These are phyloP conservation scores for Abrostola tripartita DNA, from an alignment of 2,888 invertebrate species.

Conservation along the genomic window DNA sequence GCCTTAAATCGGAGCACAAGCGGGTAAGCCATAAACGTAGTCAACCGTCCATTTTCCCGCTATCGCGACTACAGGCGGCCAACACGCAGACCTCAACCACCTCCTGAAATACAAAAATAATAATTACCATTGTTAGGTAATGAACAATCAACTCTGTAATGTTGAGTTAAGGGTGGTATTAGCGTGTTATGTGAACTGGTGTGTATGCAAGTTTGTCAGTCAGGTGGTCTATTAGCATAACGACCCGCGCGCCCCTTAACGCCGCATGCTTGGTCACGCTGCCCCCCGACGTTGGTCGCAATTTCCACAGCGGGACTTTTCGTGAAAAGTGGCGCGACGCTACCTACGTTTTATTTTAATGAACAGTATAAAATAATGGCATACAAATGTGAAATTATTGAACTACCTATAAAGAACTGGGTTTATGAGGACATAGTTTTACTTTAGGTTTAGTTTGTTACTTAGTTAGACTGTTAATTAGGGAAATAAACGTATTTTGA, in stretches of 20 bases:
- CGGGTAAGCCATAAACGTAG: constrained; percentile 86
- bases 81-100: constrained; percentile 77
- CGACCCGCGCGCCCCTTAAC: constrained; percentile 86
- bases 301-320: constrained; percentile 82
- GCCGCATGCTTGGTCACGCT: constrained; percentile 88
- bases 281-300: constrained; percentile 83
- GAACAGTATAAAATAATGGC: constrained; percentile 55
- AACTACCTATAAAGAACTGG: constrained; percentile 12
- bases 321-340: constrained; percentile 77
- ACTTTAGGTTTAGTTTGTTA: constrained; percentile 5
- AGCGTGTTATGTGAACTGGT: not conserved
- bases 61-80: constrained; percentile 81
- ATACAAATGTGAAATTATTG: constrained; percentile 31
- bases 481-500: not conserved
- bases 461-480: constrained; percentile 1
- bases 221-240: constrained; percentile 82
- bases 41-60: constrained; percentile 87
- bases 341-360: constrained; percentile 67
- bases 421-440: constrained; percentile 4
- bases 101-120: constrained; percentile 38
- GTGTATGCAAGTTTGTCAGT: constrained; percentile 50
- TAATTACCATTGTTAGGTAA: constrained; percentile 43
- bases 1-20: constrained; percentile 80
- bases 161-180: constrained; percentile 48
- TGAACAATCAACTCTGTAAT: fast-evolving